Evolutionary conservation across 2,888 invertebrate species (phyloP).

Genomic region (Chalcosyrphus nemorum): DNA sequence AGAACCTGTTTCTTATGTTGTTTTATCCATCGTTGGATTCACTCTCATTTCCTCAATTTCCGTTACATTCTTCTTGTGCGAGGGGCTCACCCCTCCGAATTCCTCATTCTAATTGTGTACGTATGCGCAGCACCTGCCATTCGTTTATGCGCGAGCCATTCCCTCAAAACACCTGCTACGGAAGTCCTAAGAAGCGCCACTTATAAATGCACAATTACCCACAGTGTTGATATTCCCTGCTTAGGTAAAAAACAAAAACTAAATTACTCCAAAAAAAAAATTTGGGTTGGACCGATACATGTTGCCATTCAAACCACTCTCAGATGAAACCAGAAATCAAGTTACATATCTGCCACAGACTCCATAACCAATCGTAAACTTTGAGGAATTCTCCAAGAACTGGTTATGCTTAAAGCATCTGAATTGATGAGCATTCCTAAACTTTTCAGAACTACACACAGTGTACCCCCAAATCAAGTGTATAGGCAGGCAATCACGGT

Average conservation of each 20-base stretch:
- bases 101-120: constrained; percentile 52
- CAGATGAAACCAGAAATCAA: constrained; percentile 14
- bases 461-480: constrained; percentile 1
- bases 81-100: constrained; percentile 61
- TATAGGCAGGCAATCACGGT: constrained; percentile 6
- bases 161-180: constrained; percentile 54
- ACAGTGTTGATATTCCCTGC: not conserved
- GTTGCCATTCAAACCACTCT: not conserved
- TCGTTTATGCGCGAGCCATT: constrained; percentile 30
- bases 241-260: not conserved
- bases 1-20: constrained; percentile 58
- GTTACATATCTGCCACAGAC: constrained; percentile 20
- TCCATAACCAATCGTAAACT: constrained; percentile 51
- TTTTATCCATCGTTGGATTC: constrained; percentile 47
- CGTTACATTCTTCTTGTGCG: constrained; percentile 64
- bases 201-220: not conserved
- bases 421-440: constrained; percentile 68
- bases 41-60: constrained; percentile 72
- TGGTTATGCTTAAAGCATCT: constrained; percentile 68
- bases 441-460: constrained; percentile 40
- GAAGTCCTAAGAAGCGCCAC: constrained; percentile 36
- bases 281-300: not conserved
- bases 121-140: constrained; percentile 61
- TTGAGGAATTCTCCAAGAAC: constrained; percentile 56
- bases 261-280: not conserved